These are phyloP conservation scores for Phymanthus crucifer DNA, from an alignment of 92 coral and sea anemone genomes.

Conservation along the genomic window DNA sequence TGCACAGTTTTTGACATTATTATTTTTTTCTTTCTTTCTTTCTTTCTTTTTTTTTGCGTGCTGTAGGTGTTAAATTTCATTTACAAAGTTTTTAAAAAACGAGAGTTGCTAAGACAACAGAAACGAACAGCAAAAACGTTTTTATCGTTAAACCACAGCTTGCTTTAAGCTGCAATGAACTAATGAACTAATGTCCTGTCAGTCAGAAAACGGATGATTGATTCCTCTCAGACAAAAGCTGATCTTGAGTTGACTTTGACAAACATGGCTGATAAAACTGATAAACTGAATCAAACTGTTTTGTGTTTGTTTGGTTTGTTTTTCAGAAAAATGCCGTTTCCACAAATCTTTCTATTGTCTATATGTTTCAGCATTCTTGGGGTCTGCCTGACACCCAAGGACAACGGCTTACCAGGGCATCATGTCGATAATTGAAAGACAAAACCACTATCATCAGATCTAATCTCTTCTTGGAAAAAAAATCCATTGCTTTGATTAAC, in stretches of 20 bases:
- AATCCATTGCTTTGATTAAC: neutral
- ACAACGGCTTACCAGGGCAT: neutral
- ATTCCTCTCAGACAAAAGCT: neutral
- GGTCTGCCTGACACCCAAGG: too few relatives aligned
- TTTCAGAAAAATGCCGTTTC: neutral
- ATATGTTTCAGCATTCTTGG: too few relatives aligned
- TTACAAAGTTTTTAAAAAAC: neutral
- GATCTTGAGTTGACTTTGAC: neutral
- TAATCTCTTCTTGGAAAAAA: neutral
- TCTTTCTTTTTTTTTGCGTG: neutral
- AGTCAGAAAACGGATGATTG: neutral
- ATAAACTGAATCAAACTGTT: too few relatives aligned
- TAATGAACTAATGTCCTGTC: neutral
- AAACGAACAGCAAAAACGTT: neutral
- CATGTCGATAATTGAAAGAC: neutral
- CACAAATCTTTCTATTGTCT: neutral
- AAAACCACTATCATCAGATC: neutral
- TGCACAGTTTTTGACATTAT: too few relatives aligned
- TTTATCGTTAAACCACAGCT: too few relatives aligned
- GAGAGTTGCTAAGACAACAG: neutral
- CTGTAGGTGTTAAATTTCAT: neutral
- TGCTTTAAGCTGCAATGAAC: too few relatives aligned
- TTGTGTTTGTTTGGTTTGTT: too few relatives aligned
- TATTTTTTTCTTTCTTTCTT: too few relatives aligned
- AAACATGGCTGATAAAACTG: neutral